These are phyloP conservation scores for Myocastor coypus DNA, from an alignment of 2,113 vertebrate species.

Conservation along the genomic window DNA sequence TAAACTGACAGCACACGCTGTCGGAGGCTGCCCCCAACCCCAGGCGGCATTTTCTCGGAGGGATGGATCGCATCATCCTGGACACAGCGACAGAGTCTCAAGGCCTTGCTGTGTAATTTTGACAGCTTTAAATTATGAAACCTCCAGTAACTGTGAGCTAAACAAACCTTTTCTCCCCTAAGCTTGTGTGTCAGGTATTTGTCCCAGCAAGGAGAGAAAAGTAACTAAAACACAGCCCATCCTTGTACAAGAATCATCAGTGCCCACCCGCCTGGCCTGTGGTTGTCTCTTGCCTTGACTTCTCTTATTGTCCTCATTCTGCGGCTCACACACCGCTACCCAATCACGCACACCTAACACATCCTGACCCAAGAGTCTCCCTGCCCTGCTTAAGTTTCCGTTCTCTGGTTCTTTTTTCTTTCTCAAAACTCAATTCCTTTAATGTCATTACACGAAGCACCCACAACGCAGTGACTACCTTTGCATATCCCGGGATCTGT, in stretches of 20 bases:
- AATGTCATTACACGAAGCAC: neutral
- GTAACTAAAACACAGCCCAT: neutral
- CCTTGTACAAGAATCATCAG: neutral
- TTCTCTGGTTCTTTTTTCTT: neutral
- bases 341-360: neutral
- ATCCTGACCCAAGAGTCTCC: neutral
- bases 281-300: neutral
- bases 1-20: too few species aligned
- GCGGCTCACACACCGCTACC: neutral
- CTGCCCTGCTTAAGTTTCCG: neutral
- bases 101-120: too few species aligned
- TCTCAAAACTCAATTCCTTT: slow-evolving; percentile 30
- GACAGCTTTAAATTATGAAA: too few species aligned
- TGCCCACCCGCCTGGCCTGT: neutral
- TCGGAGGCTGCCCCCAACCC: too few species aligned
- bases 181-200: too few species aligned
- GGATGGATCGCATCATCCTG: too few species aligned
- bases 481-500: neutral
- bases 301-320: neutral
- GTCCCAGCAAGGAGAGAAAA: too few species aligned
- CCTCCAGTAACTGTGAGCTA: too few species aligned
- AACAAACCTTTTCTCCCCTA: too few species aligned
- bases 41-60: too few species aligned
- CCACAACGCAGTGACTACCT: neutral
- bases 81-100: too few species aligned